Base-by-base conservation (phyloP, 2,888 invertebrate species). In the Schrankia costaestrigalis region DNA sequence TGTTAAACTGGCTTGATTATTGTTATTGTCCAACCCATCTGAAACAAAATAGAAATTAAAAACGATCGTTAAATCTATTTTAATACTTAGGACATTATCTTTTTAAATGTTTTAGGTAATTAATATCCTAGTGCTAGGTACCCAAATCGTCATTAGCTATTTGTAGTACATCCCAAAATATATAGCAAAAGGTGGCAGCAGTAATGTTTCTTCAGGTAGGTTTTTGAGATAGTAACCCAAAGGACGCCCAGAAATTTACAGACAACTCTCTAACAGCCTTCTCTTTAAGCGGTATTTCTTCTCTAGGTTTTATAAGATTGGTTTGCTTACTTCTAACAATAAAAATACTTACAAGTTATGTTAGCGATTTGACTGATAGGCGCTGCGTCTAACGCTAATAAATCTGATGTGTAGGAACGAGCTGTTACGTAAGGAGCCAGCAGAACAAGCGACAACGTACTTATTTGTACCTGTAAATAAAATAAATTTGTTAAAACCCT, bases 1-100 rank as follows among this genome's bases (percentile, higher is more conserved):
- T 5, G 77, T 66, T 24, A 79, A 41, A 6, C 62, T 71, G 34
- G 65, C 71, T 5, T 66, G 62, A 28, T 63, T 64, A 26, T 49
- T 37, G 11, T 60, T 65, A n/a, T n/a, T n/a, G 28, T 71, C 71
- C 12, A 51, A 48, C 25, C 60, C 58, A 63, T 78, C 85, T 85
- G 80, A 11, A 80, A 78, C 41, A 10, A 21, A 15, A 8, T 4
- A 2, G 18, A 1, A n/a, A 6, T 6, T 18, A n/a, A 8, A n/a
- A 18, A n/a, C 3, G 18, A 18, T 3, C 17, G 17, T 3, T 3
- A 17, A 3, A 17, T n/a, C n/a, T n/a, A n/a, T n/a, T n/a, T n/a
- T n/a, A n/a, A n/a, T n/a, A n/a, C n/a, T n/a, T n/a, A n/a, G n/a
- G n/a, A n/a, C n/a, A n/a, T n/a, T n/a, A n/a, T n/a, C n/a, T n/a